Evolutionary conservation across 2,888 invertebrate species (phyloP).

Genomic region (Athrips mouffetella): DNA sequence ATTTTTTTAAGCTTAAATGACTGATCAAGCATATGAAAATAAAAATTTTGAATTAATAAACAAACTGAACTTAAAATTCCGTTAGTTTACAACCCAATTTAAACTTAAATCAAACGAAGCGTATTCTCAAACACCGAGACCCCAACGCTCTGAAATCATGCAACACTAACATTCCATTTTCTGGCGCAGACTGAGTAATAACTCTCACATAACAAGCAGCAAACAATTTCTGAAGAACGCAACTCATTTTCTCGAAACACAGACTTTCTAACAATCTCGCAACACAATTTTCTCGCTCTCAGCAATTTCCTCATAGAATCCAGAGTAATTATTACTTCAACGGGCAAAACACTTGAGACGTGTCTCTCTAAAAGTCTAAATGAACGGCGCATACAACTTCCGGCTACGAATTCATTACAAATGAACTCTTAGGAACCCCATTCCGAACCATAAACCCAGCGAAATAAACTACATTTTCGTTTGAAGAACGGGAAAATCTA

Average conservation of each 20-base stretch:
- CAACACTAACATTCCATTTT: background rate
- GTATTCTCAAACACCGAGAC: too few relatives aligned
- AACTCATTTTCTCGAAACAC: slow-evolving; percentile 12
- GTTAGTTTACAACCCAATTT: too few relatives aligned
- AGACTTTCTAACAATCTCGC: slow-evolving; percentile 10
- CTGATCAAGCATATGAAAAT: too few relatives aligned
- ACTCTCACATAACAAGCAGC: background rate
- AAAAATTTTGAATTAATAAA: too few relatives aligned
- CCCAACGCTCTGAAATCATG: too few relatives aligned
- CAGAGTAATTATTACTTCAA: slow-evolving; percentile 39
- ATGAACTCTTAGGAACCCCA: slow-evolving; percentile 27
- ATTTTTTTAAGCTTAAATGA: too few relatives aligned
- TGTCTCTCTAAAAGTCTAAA: slow-evolving; percentile 29
- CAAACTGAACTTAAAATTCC: too few relatives aligned
- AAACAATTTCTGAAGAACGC: slow-evolving; percentile 10
- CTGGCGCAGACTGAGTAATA: background rate
- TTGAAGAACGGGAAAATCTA: slow-evolving; percentile 3
- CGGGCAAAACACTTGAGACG: slow-evolving; percentile 28
- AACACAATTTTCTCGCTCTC: slow-evolving; percentile 5
- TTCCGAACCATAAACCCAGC: slow-evolving; percentile 17
- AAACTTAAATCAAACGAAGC: too few relatives aligned
- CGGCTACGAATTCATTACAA: slow-evolving; percentile 37
- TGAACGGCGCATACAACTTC: slow-evolving; percentile 29
- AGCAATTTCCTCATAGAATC: slow-evolving; percentile 27
- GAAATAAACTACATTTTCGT: slow-evolving; percentile 17